Evolutionary conservation across 2,113 vertebrate genomes (phyloP).

Genomic region (pig (Sus scrofa)): T2T-Sscrofa CM000816.6:81008001-81008500

Average conservation of each 20-base stretch:
- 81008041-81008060: background rate
- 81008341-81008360: background rate
- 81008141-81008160: constrained; percentile 31
- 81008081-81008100: background rate
- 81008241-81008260: constrained; percentile 43
- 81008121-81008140: background rate
- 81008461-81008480: background rate
- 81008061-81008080: constrained; percentile 16
- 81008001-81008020: background rate
- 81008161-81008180: background rate
- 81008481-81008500: constrained; percentile 31
- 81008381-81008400: background rate
- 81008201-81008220: background rate
- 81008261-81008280: background rate
- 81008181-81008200: constrained; percentile 9
- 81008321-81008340: background rate
- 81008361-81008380: background rate
- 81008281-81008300: constrained; percentile 24
- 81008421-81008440: constrained; percentile 43
- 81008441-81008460: background rate
- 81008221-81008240: background rate
- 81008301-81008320: background rate
- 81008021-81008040: background rate
- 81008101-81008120: background rate
- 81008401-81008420: background rate